Percentiles rank a stretch among this genome's conserved stretches.
Conservation (phyloP, 2,797 vertebrate genomes). For the Sebastiscus tertius region DNA sequence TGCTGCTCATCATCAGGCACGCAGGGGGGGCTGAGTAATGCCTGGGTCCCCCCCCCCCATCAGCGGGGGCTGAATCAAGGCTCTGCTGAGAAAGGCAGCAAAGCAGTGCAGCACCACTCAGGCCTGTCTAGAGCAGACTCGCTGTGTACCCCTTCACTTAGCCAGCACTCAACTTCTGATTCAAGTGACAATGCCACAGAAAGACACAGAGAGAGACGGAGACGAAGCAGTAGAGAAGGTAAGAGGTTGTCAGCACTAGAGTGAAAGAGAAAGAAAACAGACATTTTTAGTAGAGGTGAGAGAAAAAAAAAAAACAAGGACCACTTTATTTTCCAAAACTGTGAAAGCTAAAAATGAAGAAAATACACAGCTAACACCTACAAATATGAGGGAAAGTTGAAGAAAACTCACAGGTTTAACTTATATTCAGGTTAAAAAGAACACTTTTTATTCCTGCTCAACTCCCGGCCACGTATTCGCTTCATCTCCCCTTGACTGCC, state of each 20-base stretch:
- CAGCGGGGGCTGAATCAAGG: slow-evolving; percentile 68
- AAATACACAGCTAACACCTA: slow-evolving; percentile 44
- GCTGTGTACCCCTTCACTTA: slow-evolving; percentile 74
- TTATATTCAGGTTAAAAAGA: slow-evolving; percentile 40
- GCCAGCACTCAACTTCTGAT: slow-evolving; percentile 75
- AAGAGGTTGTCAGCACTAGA: slow-evolving; percentile 75
- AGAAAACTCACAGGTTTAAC: slow-evolving; percentile 39
- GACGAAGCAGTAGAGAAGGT: slow-evolving; percentile 65
- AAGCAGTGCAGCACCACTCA: slow-evolving; percentile 71
- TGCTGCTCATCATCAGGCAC: slow-evolving; percentile 57
- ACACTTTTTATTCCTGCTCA: slow-evolving; percentile 33
- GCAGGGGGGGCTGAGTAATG: slow-evolving; percentile 45
- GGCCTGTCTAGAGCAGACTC: slow-evolving; percentile 69
- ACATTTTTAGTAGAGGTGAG: slow-evolving; percentile 60
- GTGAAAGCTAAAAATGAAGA: slow-evolving; percentile 70
- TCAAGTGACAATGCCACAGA: slow-evolving; percentile 70
- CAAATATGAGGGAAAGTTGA: slow-evolving; percentile 45
- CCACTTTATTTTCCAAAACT: slow-evolving; percentile 73
- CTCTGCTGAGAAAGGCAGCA: slow-evolving; percentile 63
- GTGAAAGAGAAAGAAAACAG: slow-evolving; percentile 69
- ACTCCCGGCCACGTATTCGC: slow-evolving; percentile 15
- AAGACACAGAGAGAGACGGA: slow-evolving; percentile 21
- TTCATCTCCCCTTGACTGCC: slow-evolving; percentile 57
- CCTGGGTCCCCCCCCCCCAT: slow-evolving; percentile 46
- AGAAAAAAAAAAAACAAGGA: slow-evolving; percentile 55